Base-by-base conservation (phyloP, 2,888 invertebrate genomes). In the Rhingia rostrata region DNA sequence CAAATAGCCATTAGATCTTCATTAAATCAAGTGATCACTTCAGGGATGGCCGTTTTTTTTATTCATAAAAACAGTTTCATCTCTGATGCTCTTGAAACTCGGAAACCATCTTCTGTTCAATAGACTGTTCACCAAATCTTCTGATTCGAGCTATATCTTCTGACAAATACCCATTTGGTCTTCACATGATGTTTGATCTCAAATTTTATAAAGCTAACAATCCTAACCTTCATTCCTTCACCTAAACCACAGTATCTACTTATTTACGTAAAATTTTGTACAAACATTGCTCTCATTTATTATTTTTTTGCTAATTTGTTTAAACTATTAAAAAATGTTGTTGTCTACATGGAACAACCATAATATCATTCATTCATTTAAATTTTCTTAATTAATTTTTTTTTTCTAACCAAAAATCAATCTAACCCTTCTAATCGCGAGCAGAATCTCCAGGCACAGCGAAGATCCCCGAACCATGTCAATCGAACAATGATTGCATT, bases 401-500 rank as follows among this genome's bases (percentile, higher is more conserved):
- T 22, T 37, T 61, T 66, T 47, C 61, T 79, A 84, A 79, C 74
- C 74, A 81, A 67, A n/a, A n/a, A n/a, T n/a, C 41, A 67, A 67
- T 85, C 56, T 81, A 81, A 81, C 80, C 80, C 54, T 54, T 73
- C 61, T 66, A 72, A 72, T 72, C 79, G 79, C 51, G 79, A 7
- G 72, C 84, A 95, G 95, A 94, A 93, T 93, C 94, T 90, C 94
- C 94, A 89, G 95, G 94, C 91, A 93, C 93, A 91, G 93, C 94
- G 89, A 95, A 95, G 92, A 93, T 93, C 91, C 95, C 94, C 88
- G 95, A 94, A 92, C 95, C 95, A 89, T 97, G 96, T 93, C 94
- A 95, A 92, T 95, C 95, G 91, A 95, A 96, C 92, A 94, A 94
- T 90, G 95, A 97, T 92, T 97, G 97, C 93, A 95, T 95, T 92